A percentile compares a stretch with the other conserved stretches of the same genome.
Conservation (phyloP, 2,888 invertebrate species). For the Drosophila quinaria region DNA sequence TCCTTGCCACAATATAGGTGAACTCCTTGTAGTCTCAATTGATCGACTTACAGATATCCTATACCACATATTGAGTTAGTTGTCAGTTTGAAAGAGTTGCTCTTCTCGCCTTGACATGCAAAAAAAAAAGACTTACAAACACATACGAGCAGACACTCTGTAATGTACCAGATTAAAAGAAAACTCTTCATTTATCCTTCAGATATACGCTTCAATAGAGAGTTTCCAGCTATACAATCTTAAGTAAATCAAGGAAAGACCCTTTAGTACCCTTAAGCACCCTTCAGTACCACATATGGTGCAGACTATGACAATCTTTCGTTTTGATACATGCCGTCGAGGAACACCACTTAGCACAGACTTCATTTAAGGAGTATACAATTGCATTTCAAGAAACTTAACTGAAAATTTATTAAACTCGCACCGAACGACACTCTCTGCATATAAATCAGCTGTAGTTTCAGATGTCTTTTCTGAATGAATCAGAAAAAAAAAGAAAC, state of each 20-base stretch:
- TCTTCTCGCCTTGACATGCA: no score
- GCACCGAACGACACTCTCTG: background rate
- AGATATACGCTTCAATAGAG: no score
- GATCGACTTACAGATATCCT: no score
- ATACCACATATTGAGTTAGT: no score
- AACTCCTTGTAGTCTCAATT: no score
- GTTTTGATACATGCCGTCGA: background rate
- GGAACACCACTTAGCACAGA: background rate
- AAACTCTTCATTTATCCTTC: no score
- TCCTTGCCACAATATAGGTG: no score
- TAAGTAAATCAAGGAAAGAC: background rate
- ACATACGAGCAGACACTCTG: no score
- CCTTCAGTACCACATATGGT: no score
- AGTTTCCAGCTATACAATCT: background rate
- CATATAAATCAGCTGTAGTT: conserved; percentile 5
- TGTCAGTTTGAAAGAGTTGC: no score
- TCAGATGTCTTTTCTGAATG: conserved; percentile 15
- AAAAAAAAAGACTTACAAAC: no score
- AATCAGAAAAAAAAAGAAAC: conserved; percentile 9
- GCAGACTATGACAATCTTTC: background rate
- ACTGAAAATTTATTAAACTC: background rate
- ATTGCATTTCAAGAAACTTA: conserved; percentile 13
- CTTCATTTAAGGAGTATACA: conserved; percentile 11
- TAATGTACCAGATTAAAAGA: no score
- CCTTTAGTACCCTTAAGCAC: background rate